Evolutionary conservation across 2,797 vertebrate genomes (phyloP).

Genomic region (Paramormyrops hopkinsi): DNA sequence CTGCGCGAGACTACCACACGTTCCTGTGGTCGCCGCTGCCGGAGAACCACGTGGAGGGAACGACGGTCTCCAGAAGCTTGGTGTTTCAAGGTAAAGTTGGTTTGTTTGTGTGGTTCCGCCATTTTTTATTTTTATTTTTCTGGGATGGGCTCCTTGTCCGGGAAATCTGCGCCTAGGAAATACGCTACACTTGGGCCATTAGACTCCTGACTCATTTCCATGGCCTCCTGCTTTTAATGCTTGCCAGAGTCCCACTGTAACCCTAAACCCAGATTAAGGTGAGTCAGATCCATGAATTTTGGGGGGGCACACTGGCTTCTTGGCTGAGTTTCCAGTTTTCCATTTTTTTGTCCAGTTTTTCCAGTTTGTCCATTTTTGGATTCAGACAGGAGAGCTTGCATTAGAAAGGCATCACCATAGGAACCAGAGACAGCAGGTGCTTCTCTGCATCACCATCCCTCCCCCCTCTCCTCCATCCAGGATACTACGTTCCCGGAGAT

Average conservation of each 20-base stretch:
- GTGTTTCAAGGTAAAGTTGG: conserved; percentile 85
- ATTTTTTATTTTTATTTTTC: neutral
- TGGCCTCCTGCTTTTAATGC: neutral
- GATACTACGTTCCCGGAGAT: conserved; percentile 95
- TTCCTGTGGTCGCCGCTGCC: conserved; percentile 98
- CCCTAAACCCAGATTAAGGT: neutral
- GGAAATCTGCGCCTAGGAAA: neutral
- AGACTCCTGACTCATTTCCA: conserved; percentile 1
- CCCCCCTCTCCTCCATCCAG: conserved; percentile 47
- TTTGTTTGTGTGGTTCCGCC: neutral
- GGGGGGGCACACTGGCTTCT: neutral
- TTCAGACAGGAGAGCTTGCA: neutral
- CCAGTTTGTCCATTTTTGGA: neutral
- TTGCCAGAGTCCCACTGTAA: neutral
- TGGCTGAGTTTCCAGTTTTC: neutral
- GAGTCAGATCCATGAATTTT: neutral
- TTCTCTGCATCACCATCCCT: neutral
- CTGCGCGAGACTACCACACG: conserved; percentile 95
- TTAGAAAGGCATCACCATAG: neutral
- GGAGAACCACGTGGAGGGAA: conserved; percentile 83
- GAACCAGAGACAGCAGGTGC: neutral
- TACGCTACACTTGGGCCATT: neutral
- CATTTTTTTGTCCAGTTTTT: no score
- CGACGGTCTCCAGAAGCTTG: conserved; percentile 83
- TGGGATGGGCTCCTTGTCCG: neutral